Conservation (phyloP, 2,113 vertebrate species). For the Hirundichthys speculiger region DNA sequence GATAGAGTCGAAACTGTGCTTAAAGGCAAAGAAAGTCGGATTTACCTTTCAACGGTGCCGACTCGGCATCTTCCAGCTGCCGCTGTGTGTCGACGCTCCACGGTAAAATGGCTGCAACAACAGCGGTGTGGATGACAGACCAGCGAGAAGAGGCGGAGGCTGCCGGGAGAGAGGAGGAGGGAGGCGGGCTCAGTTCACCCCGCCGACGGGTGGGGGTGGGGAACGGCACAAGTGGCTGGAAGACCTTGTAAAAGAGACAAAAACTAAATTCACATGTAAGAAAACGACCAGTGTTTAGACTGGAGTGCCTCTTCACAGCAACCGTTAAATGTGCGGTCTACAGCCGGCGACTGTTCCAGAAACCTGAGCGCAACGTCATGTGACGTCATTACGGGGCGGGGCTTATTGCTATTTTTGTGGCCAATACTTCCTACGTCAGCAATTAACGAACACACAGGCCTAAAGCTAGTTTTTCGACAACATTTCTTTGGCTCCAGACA, state of each 20-base stretch:
- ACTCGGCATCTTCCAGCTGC: constrained; percentile 58
- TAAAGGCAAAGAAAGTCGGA: neutral
- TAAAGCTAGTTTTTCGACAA: too few species aligned
- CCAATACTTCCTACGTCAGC: too few species aligned
- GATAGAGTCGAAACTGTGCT: neutral
- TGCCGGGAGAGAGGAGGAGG: constrained; percentile 44
- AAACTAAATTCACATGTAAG: too few species aligned
- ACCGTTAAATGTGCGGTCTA: too few species aligned
- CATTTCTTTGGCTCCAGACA: too few species aligned
- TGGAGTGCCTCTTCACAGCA: too few species aligned
- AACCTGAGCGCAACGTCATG: too few species aligned
- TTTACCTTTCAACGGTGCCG: constrained; percentile 63
- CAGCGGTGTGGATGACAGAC: constrained; percentile 64
- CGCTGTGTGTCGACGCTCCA: constrained; percentile 58
- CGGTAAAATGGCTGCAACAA: constrained; percentile 78
- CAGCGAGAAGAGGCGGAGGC: constrained; percentile 56
- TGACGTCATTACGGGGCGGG: too few species aligned
- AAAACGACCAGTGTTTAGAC: too few species aligned
- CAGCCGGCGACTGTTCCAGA: too few species aligned
- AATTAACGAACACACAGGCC: too few species aligned
- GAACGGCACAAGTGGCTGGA: constrained; percentile 2
- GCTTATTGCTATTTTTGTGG: too few species aligned
- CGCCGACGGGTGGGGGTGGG: constrained; percentile 56
- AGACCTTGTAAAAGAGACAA: neutral
- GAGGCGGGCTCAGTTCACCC: constrained; percentile 57